These are phyloP conservation scores for Neofelis nebulosa DNA, from an alignment of 2,113 vertebrate genomes.

Conservation along the genomic window DNA sequence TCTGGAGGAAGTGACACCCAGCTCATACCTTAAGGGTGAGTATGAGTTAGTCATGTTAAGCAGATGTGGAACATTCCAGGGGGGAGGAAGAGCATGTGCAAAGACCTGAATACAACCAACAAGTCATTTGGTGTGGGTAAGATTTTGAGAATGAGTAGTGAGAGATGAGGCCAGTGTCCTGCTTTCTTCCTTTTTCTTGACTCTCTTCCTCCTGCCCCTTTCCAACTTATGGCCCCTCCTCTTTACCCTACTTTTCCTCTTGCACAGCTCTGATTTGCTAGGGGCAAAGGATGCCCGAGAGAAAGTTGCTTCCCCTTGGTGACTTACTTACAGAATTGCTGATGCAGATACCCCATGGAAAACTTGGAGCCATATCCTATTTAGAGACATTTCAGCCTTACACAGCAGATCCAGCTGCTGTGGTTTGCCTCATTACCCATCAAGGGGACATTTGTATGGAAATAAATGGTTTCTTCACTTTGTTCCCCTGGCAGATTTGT, in stretches of 20 bases:
- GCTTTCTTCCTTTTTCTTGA: not conserved
- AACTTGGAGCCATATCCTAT: slow-evolving; percentile 73
- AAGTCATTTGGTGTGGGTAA: not conserved
- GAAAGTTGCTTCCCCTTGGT: slow-evolving; percentile 51
- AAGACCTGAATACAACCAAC: not conserved
- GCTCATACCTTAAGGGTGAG: not conserved
- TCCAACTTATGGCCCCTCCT: not conserved
- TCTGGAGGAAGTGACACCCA: not conserved
- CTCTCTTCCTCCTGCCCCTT: not conserved
- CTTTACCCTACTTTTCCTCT: slow-evolving; percentile 32
- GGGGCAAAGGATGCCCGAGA: slow-evolving; percentile 43
- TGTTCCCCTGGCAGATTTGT: not conserved
- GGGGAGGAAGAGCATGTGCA: not conserved
- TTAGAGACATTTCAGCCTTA: slow-evolving; percentile 67
- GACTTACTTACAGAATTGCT: slow-evolving; percentile 70
- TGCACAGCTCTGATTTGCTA: slow-evolving; percentile 45
- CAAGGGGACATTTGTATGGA: slow-evolving; percentile 49
- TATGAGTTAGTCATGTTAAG: not conserved
- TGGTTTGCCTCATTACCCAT: slow-evolving; percentile 36
- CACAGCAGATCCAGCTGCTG: slow-evolving; percentile 65
- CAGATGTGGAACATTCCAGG: not conserved
- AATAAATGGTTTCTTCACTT: slow-evolving; percentile 25
- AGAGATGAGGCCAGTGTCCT: not conserved
- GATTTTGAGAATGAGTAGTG: not conserved
- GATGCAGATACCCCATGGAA: slow-evolving; percentile 68